Base-by-base conservation (phyloP, 2,113 vertebrate species). In the Pontoporia blainvillei region DNA sequence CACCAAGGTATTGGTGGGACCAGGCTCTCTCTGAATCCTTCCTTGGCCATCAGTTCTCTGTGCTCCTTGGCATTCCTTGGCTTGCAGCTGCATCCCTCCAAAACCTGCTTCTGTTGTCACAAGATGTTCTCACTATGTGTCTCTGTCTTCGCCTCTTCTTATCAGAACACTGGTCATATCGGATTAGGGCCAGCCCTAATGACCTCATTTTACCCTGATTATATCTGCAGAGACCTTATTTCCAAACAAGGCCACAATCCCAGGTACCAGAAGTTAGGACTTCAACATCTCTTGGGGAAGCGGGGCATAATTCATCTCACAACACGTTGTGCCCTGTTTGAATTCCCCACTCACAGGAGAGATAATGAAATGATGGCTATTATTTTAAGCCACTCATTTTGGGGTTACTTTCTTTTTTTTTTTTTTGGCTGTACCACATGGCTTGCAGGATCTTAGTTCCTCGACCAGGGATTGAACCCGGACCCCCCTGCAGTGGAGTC, bases 71-170 rank as follows among this genome's bases (percentile, higher is more conserved):
- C 15, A 2, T 13, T 41, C 41, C 8, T 15, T 67, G 72, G 25
- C 57, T 46, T 34, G 25, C 5, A n/a, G 57, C 13, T 4, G 1
- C 6, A 7, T 7, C 2, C 6, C 23, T 29, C 54, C 12, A 36
- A 8, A 14, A 25, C 64, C 71, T 62, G 52, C 4, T 57, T 36
- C 41, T 57, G n/a, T 17, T 3, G 2, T 36, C 27, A 15, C 49
- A 29, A 1, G 46, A 14, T 0, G 0, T 64, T 34, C 29, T 54
- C 12, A 36, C 41, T 4, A 1, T 15, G 31, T 39, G 20, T 49
- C 7, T 73, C 0, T 34, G 18, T 44, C 44, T 41, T 21, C 15
- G 8, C n/a, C n/a, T 59, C 8, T n/a, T 31, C 29, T 59, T 62
- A 61, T 61, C 39, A 46, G 23, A 49, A 73, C 9, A 39, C 5